A percentile compares a stretch with the other conserved stretches of the same genome.
These are phyloP conservation scores for Lipophrys pholis DNA, from an alignment of 2,113 vertebrate species.

Conservation along the genomic window DNA sequence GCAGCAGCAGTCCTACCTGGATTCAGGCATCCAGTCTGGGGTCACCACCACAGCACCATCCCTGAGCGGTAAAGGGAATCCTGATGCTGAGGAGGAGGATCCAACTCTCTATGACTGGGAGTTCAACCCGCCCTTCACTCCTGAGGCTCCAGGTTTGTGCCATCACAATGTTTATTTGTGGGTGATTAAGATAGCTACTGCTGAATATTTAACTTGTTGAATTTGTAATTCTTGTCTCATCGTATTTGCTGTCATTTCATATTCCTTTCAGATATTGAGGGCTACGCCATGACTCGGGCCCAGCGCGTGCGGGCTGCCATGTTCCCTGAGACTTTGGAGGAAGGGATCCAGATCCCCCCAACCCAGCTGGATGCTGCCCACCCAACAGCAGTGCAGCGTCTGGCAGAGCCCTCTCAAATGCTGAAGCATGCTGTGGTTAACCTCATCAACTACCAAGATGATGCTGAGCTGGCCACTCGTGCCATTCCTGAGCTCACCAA, in stretches of 20 bases:
- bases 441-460: conserved; percentile 99
- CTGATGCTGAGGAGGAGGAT: conserved; percentile 96
- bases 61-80: conserved; percentile 96
- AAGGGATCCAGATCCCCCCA: conserved; percentile 95
- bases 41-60: conserved; percentile 98
- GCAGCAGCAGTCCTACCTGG: conserved; percentile 98
- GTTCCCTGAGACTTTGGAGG: conserved; percentile 98
- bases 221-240: not conserved
- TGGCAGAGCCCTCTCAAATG: conserved; percentile 99
- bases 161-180: not conserved
- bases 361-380: conserved; percentile 95
- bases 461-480: conserved; percentile 96
- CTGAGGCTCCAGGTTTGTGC: conserved; percentile 90
- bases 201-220: no score
- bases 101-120: conserved; percentile 97
- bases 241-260: not conserved
- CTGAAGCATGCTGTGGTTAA: conserved; percentile 98
- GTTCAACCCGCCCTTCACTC: conserved; percentile 95
- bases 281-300: conserved; percentile 98
- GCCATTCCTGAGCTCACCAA: conserved; percentile 98
- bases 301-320: conserved; percentile 98
- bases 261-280: conserved; percentile 90
- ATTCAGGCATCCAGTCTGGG: conserved; percentile 99
- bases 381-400: conserved; percentile 95
- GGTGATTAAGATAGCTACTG: not conserved